A percentile compares a stretch with the other conserved stretches of the same genome.
Conservation (phyloP, 2,113 vertebrate genomes). For the Sebastes schlegelii region DNA sequence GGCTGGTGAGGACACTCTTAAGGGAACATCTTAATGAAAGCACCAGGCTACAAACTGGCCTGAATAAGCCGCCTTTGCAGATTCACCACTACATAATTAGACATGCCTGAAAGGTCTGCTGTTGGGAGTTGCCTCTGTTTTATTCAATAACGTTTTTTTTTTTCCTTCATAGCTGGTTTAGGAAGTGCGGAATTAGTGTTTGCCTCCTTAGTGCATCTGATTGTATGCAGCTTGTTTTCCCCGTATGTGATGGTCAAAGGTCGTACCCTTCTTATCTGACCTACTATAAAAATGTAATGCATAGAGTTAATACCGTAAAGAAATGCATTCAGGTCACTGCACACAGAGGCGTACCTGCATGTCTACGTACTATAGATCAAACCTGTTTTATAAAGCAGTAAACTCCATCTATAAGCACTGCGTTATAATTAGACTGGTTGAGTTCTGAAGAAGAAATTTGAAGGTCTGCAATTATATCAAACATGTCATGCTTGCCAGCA, state of each 20-base stretch:
- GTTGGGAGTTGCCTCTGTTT: conserved; percentile 33
- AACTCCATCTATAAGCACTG: conserved; percentile 3
- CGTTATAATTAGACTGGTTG: not conserved
- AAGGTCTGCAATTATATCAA: conserved; percentile 32
- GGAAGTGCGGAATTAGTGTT: conserved; percentile 32
- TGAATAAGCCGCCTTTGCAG: conserved; percentile 55
- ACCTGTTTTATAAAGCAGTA: conserved; percentile 2
- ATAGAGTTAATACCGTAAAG: not conserved
- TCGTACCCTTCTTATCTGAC: not conserved
- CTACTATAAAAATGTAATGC: not conserved
- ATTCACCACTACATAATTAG: conserved; percentile 67
- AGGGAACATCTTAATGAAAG: conserved; percentile 67
- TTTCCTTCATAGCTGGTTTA: conserved; percentile 11
- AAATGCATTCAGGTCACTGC: not conserved
- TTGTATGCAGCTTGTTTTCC: not conserved
- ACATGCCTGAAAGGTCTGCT: conserved; percentile 51
- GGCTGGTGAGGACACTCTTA: conserved; percentile 57
- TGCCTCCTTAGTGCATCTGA: not conserved
- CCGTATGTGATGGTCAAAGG: conserved; percentile 10
- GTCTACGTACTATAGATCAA: not conserved
- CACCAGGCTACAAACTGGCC: conserved; percentile 44
- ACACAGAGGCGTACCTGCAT: not conserved
- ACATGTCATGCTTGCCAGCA: conserved; percentile 21
- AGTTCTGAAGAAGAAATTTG: conserved; percentile 17
- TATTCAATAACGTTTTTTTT: conserved; percentile 40